Conservation (phyloP, 2,113 vertebrate genomes). For the Oryzias curvinotus region DNA sequence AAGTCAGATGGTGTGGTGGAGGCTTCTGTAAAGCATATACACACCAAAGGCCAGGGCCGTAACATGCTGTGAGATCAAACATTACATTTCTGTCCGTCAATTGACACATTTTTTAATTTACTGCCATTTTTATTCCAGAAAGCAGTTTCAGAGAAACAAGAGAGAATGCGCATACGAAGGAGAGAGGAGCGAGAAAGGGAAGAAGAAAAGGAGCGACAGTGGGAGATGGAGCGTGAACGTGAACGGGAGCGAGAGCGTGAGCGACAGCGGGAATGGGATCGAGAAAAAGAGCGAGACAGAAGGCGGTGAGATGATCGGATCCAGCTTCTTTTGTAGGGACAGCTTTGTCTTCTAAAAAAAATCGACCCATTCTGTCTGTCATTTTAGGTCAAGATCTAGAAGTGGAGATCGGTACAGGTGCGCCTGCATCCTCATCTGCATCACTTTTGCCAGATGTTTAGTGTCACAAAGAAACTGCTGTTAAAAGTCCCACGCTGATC, state of each 20-base stretch:
- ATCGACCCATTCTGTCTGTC: neutral
- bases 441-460: neutral
- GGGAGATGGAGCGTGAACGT: constrained; percentile 67
- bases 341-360: neutral
- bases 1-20: no score
- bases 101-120: neutral
- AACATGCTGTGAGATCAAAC: no score
- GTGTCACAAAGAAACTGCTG: neutral
- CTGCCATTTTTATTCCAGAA: constrained; percentile 75
- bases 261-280: constrained; percentile 56
- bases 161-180: constrained; percentile 88
- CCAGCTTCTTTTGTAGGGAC: neutral
- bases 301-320: constrained; percentile 59
- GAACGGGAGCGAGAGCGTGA: constrained; percentile 61
- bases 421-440: neutral
- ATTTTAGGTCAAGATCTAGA: constrained; percentile 75
- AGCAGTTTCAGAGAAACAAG: constrained; percentile 93
- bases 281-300: constrained; percentile 67
- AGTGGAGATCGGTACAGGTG: constrained; percentile 79
- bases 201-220: constrained; percentile 75
- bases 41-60: no score
- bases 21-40: no score
- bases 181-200: constrained; percentile 89
- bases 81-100: neutral
- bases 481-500: no score